These are phyloP conservation scores for Mycetomoellerius zeteki DNA, from an alignment of 1,140 invertebrate genomes.

Conservation along the genomic window DNA sequence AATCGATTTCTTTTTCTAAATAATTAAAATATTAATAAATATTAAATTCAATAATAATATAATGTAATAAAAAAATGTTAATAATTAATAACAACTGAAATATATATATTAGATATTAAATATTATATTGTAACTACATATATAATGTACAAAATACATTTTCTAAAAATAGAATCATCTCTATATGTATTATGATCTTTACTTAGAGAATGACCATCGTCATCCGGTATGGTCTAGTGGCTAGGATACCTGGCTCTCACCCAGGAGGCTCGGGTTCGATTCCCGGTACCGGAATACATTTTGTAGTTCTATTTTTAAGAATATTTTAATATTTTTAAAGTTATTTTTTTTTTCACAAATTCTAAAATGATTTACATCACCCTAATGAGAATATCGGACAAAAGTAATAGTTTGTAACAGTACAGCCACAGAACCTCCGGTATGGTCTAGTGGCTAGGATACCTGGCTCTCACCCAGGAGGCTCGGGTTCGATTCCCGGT, in stretches of 20 bases:
- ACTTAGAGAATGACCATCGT: neutral
- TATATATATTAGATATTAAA: neutral
- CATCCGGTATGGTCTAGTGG: slow-evolving; percentile 76
- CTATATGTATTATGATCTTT: neutral
- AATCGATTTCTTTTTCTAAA: neutral
- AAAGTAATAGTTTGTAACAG: neutral
- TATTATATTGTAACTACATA: neutral
- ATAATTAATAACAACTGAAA: neutral
- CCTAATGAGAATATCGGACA: neutral
- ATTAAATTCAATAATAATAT: neutral
- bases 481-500: slow-evolving; percentile 84
- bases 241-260: slow-evolving; percentile 82
- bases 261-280: slow-evolving; percentile 83
- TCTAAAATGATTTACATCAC: neutral
- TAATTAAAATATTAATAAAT: slow-evolving; percentile 20
- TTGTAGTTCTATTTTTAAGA: slow-evolving; percentile 32
- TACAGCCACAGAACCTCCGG: slow-evolving; percentile 65
- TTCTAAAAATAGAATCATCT: neutral
- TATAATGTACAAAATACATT: neutral
- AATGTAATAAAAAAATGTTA: neutral
- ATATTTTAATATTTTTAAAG: neutral
- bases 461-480: slow-evolving; percentile 83
- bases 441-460: slow-evolving; percentile 83
- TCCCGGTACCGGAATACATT: slow-evolving; percentile 81
- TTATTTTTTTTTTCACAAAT: neutral